Evolutionary conservation across 2,888 invertebrate genomes (phyloP), one percentile per base, ranked within the genome.

Genomic region (Baccha elongata): DNA sequence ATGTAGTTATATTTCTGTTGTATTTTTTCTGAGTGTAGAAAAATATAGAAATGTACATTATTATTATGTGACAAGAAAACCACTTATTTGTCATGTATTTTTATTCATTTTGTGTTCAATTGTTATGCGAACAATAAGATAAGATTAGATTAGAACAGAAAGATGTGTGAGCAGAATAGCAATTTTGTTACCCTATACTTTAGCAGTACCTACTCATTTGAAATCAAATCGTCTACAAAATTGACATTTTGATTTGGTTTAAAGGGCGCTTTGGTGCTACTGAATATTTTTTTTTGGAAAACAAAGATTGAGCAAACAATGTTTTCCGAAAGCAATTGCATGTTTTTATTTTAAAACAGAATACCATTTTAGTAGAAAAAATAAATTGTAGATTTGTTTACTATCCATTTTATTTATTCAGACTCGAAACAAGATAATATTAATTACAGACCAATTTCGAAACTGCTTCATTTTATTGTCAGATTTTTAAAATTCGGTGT

Each of bases 61-160:
- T n/a, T n/a, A n/a, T n/a, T n/a, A 60, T 42, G 29, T 60, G 60
- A 60, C 60, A 60, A 42, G 42, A 26, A 55, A 44, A 60, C 58
- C 15, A 58, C 58, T 58, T 58, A 40, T 58, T 23, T 42, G 26
- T 44, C 26, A 44, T 44, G 42, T 60, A 11, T 42, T 42, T 2
- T 11, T 60, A 29, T 60, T 60, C 42, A 29, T n/a, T 29, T 44
- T 3, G 4, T 42, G 60, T 60, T n/a, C 40, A 40, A 42, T 26
- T 58, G 26, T 60, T n/a, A 60, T 26, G 40, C 42, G n/a, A n/a
- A n/a, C n/a, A n/a, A n/a, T 42, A 60, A 42, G 60, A 44, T 60
- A 60, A 42, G 60, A 60, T 60, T 17, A 44, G 42, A 60, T 60
- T 42, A 44, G 8, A 42, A 40, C 23, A 58, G 15, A 58, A 17